These are phyloP conservation scores for Apogon hyalosoma DNA, from an alignment of 2,797 vertebrate species.

Conservation along the genomic window DNA sequence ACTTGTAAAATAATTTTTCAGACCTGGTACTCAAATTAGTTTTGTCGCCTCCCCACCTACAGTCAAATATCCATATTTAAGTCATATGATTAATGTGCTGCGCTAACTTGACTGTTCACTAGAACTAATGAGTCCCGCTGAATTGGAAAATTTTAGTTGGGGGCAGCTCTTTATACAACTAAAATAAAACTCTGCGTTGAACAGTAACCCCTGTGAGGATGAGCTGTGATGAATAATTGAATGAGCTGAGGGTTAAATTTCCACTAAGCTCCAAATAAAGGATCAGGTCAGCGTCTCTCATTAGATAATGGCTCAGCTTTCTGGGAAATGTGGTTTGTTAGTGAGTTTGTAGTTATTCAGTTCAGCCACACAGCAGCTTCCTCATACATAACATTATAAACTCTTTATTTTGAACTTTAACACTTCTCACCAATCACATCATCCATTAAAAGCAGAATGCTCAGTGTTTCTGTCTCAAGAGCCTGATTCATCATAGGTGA, in stretches of 20 bases:
- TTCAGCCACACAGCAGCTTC: neutral
- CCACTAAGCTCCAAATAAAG: conserved; percentile 31
- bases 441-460: neutral
- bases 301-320: conserved; percentile 35
- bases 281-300: conserved; percentile 32
- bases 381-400: neutral
- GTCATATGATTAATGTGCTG: too few relatives aligned
- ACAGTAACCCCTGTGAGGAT: conserved; percentile 23
- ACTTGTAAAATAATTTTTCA: too few relatives aligned
- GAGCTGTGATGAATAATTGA: conserved; percentile 55
- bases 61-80: too few relatives aligned
- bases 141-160: too few relatives aligned
- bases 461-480: too few relatives aligned
- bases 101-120: too few relatives aligned
- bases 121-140: too few relatives aligned
- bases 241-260: conserved; percentile 35
- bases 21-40: too few relatives aligned
- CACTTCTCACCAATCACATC: too few relatives aligned
- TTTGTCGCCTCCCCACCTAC: too few relatives aligned
- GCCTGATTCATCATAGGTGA: neutral
- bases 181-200: conserved; percentile 15
- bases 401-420: neutral
- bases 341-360: neutral
- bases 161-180: too few relatives aligned
- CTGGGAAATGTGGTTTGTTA: conserved; percentile 26